Conservation (phyloP, 2,113 vertebrate genomes). For the Pseudopodoces humilis region DNA sequence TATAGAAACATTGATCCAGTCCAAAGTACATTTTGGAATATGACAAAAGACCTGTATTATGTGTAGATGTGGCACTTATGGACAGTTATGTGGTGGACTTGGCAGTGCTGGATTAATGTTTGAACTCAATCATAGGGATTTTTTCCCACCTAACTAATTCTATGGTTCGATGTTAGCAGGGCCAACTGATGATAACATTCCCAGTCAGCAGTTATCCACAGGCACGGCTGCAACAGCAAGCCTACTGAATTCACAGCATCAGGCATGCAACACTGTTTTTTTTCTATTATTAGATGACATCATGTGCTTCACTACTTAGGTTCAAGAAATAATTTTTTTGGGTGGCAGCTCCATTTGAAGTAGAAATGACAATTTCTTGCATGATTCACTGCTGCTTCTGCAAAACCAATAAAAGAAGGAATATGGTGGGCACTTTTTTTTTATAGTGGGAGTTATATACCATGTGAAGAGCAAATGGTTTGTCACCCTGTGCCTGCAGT, state of each 20-base stretch:
- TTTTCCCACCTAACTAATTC: not conserved
- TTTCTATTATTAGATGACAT: not conserved
- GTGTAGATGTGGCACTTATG: not conserved
- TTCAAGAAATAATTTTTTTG: not conserved
- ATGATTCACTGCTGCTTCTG: not conserved
- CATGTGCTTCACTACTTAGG: not conserved
- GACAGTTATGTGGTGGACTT: not conserved
- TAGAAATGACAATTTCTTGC: not conserved
- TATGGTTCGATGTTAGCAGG: accelerated
- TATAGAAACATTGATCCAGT: not conserved
- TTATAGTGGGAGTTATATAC: not conserved
- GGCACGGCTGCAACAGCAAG: not conserved
- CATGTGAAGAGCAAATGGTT: not conserved
- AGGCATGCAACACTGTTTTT: not conserved
- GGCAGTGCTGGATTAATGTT: not conserved
- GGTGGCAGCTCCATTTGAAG: not conserved
- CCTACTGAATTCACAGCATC: not conserved
- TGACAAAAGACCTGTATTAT: not conserved
- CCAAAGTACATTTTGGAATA: not conserved
- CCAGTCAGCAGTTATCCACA: not conserved
- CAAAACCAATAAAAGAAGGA: not conserved
- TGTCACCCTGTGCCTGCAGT: not conserved
- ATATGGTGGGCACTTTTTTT: not conserved
- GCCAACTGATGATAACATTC: not conserved
- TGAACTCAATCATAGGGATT: not conserved